Base-by-base conservation (phyloP, 2,888 invertebrate genomes). In the Drosophila kanekoi region DNA sequence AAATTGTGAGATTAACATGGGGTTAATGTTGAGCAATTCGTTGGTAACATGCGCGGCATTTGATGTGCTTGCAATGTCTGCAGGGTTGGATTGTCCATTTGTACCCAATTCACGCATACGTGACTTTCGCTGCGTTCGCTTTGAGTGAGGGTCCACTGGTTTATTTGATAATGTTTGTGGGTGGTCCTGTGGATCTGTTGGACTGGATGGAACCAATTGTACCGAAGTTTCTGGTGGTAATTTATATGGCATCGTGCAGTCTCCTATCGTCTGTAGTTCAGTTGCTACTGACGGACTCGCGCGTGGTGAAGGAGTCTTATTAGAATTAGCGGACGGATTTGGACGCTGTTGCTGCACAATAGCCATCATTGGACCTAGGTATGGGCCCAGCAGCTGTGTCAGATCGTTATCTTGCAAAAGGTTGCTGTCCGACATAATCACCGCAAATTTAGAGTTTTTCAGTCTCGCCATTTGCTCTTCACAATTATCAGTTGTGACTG, bases 191-290 rank as follows among this genome's bases (percentile, higher is more conserved):
- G 56, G 56, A 16, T 90, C 91, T 16, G 90, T 86, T 0, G 89
- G 85, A 58, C 90, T 89, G 4, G 92, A 91, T 1, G 91, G 92
- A 13, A 92, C 90, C 54, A 92, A 77, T 56, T 92, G 92, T 1
- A 92, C 92, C 1, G 92, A 92, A 4, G 92, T 92, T 68, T 92
- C 92, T 14, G 92, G 91, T 3, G 92, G 92, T 43, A 92, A 61
- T 59, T 92, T 92, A 53, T 92, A 92, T 0, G 91, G 90, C 65
- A 92, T 90, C 5, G 90, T 81, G 10, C 83, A 79, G 3, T 79
- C 81, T 11, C 61, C 57, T 11, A 81, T 44, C 2, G 44, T 44
- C 9, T 57, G 67, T 5, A 72, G 53, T 3, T 89, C 82, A 28
- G 57, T 41, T 0, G 72, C 44, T 9, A 74, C 49, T 10, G 62